Conservation (phyloP, 2,797 vertebrate genomes). For the Phrynocephalus vlangalii region DNA sequence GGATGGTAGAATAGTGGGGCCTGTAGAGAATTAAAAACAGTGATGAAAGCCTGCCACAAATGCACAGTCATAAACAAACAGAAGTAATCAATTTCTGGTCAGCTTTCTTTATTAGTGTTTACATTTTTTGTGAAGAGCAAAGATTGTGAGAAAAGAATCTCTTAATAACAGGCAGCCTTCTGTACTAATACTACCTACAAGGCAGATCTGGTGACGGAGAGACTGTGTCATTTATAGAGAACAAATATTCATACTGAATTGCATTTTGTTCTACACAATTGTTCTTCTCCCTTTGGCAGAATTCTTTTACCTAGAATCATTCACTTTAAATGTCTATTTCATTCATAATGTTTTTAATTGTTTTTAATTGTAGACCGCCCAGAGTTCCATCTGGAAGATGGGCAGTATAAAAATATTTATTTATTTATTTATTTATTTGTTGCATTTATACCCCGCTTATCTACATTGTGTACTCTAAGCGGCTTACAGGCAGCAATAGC, state of each 20-base stretch:
- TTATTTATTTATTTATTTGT: no score
- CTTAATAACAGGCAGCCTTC: background rate
- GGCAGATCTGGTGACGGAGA: background rate
- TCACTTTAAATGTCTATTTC: background rate
- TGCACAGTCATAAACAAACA: background rate
- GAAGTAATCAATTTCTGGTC: background rate
- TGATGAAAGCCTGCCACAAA: background rate
- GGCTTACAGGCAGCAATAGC: no score
- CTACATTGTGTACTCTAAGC: no score
- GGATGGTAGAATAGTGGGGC: background rate
- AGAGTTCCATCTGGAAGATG: no score
- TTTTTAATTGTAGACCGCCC: no score
- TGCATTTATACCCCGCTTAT: no score
- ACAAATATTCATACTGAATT: background rate
- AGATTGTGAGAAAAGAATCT: background rate
- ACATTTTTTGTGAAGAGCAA: background rate
- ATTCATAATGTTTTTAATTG: background rate
- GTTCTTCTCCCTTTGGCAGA: background rate
- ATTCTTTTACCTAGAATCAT: background rate
- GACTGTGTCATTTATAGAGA: background rate
- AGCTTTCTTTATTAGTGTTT: background rate
- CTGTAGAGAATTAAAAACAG: slow-evolving; percentile 12
- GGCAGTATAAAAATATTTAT: no score
- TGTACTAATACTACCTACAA: background rate
- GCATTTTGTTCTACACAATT: background rate